Base-by-base conservation (phyloP, 2,797 vertebrate species). In the Sparus aurata region DNA sequence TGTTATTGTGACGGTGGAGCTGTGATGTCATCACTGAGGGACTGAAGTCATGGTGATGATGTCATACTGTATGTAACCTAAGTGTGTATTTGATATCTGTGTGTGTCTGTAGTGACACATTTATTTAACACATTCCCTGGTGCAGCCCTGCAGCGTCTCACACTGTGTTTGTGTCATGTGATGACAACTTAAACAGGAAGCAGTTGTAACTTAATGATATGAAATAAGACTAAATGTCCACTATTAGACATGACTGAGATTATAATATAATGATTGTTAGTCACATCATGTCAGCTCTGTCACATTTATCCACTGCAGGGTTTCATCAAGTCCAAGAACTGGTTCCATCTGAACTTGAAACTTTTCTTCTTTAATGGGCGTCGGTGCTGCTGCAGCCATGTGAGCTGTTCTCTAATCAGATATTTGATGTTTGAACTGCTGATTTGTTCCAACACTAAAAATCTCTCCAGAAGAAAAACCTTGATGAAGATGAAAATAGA, bases 401-500 rank as follows among this genome's bases (percentile, higher is more conserved):
- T 63, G 17, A 69, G 18, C 53, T 15, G 30, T 54, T 41, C n/a
- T 17, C 0, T 45, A 20, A 23, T 60, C 3, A 5, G 27, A 60
- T 7, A n/a, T 66, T 45, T 53, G 16, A 47, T 27, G 47, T 61
- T 66, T 72, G 20, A 16, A 46, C 46, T 20, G 8, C 34, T 30
- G 1, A 34, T 66, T 53, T 18, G 45, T 65, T 59, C 38, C 9
- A 18, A 52, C 34, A 45, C 13, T 43, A 22, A 15, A 43, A 13
- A 41, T 4, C 13, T 30, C 34, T 17, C 5, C 15, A 22, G 41
- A 46, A 23, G 18, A 23, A 12, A 77, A 58, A 64, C 27, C 45
- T 64, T 17, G 25, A 46, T 45, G 34, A 45, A 53, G 45, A 71
- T 59, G 34, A 59, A 71, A 46, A 58, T 15, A 59, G 59, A 64